A percentile compares a stretch with the other conserved stretches of the same genome.
phyloP scores from a whole-genome alignment of 2,797 vertebrate genomes.

The Sebastes kiyomatsui region DNA sequence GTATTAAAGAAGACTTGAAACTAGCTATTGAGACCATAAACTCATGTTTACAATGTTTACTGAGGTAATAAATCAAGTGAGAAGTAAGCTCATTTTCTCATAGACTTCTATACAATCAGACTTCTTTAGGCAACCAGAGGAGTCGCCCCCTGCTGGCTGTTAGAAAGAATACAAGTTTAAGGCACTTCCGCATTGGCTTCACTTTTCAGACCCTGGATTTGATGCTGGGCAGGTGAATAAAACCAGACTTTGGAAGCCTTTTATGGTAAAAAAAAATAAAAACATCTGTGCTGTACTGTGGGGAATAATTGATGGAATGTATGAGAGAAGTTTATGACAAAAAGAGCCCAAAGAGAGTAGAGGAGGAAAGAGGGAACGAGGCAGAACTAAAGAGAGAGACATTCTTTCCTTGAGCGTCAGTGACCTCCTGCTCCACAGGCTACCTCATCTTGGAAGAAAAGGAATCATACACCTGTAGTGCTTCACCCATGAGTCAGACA shows the following conservation, averaged over 20 bases:
- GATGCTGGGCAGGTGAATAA: neutral
- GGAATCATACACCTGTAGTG: constrained; percentile 16
- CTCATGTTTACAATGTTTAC: too few species aligned
- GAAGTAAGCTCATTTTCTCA: too few species aligned
- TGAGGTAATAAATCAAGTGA: too few species aligned
- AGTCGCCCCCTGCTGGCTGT: too few species aligned
- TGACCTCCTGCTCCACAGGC: constrained; percentile 59
- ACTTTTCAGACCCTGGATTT: too few species aligned
- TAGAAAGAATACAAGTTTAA: too few species aligned
- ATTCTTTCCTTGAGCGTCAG: constrained; percentile 43
- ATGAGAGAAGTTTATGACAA: constrained; percentile 22
- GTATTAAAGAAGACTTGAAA: too few species aligned
- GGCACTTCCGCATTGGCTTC: too few species aligned
- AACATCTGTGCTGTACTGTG: neutral
- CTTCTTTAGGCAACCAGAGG: too few species aligned
- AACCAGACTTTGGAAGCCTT: neutral
- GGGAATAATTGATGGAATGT: constrained; percentile 19
- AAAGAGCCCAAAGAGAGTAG: constrained; percentile 35
- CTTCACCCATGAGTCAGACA: neutral
- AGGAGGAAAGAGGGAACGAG: constrained; percentile 8
- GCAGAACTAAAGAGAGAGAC: constrained; percentile 33
- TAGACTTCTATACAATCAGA: too few species aligned
- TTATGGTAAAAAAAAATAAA: neutral
- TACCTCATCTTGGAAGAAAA: constrained; percentile 48
- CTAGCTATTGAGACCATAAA: too few species aligned